phyloP scores from a whole-genome alignment of 92 coral and sea anemone genomes.

The Porites evermanni region DNA sequence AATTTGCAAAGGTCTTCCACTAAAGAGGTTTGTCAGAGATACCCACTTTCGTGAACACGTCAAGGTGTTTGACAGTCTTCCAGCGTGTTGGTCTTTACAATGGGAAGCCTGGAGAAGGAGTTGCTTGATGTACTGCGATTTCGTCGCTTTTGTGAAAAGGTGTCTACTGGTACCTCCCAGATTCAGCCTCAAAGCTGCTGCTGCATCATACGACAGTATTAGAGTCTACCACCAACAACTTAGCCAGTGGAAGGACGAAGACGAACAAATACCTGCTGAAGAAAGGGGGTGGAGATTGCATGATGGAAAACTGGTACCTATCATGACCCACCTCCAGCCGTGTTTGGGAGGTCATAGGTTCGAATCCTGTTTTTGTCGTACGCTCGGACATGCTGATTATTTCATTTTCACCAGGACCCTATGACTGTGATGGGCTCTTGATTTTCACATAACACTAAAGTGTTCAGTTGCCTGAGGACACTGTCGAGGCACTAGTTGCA shows the following conservation, averaged over 20 bases:
- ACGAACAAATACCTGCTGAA: background rate
- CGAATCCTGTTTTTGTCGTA: no score
- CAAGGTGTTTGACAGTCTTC: conserved; percentile 10
- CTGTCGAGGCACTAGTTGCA: conserved; percentile 55
- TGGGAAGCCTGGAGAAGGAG: conserved; percentile 27
- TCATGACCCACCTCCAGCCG: conserved; percentile 30
- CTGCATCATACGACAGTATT: conserved; percentile 31
- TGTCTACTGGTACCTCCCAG: conserved; percentile 15
- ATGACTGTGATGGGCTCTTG: no score
- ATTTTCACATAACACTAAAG: conserved; percentile 1
- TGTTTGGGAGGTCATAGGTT: no score
- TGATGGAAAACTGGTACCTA: background rate
- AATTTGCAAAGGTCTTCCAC: conserved; percentile 50
- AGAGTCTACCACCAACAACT: conserved; percentile 19
- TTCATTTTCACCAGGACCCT: background rate
- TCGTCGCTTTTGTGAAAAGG: conserved; percentile 24
- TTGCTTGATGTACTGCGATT: conserved; percentile 18
- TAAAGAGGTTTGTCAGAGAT: conserved; percentile 41
- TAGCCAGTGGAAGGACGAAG: conserved; percentile 36
- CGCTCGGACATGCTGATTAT: background rate
- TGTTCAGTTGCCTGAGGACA: conserved; percentile 53
- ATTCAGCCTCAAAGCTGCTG: conserved; percentile 40
- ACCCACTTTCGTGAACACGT: conserved; percentile 25
- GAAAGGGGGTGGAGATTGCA: conserved; percentile 33
- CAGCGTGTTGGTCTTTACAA: conserved; percentile 42